Evolutionary conservation across 1,140 invertebrate species (phyloP).

Genomic region (Brachionus rubens): DNA sequence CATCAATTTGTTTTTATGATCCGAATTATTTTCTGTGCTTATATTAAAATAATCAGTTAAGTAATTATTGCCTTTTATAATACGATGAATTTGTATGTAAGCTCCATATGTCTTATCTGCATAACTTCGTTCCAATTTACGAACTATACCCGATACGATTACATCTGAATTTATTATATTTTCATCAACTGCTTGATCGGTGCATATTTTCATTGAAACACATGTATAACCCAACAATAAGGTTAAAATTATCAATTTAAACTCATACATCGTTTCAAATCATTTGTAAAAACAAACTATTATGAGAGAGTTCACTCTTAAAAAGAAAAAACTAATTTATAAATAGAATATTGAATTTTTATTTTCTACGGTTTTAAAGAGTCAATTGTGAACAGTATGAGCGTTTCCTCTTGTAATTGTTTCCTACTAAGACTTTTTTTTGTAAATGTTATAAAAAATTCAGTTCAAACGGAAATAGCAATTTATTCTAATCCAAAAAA

Average conservation of each 20-base stretch:
- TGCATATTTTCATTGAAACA: neutral
- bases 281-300: constrained; percentile 26
- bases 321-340: too few relatives aligned
- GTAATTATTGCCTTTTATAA: neutral
- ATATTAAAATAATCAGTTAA: neutral
- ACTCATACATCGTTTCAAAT: neutral
- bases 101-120: neutral
- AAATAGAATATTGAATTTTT: too few relatives aligned
- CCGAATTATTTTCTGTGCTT: neutral
- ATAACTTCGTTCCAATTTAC: neutral
- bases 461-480: too few relatives aligned
- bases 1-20: too few relatives aligned
- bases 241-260: neutral
- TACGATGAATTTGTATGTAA: neutral
- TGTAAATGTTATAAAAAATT: too few relatives aligned
- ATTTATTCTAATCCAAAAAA: too few relatives aligned
- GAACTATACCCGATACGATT: neutral
- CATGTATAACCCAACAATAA: too few relatives aligned
- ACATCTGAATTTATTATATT: constrained; percentile 3
- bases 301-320: too few relatives aligned
- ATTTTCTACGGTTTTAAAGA: too few relatives aligned
- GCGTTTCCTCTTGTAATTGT: neutral
- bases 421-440: too few relatives aligned
- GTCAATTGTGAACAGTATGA: neutral
- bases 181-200: neutral